Conservation (phyloP, 2,888 invertebrate genomes). For the Pollenia angustigena region DNA sequence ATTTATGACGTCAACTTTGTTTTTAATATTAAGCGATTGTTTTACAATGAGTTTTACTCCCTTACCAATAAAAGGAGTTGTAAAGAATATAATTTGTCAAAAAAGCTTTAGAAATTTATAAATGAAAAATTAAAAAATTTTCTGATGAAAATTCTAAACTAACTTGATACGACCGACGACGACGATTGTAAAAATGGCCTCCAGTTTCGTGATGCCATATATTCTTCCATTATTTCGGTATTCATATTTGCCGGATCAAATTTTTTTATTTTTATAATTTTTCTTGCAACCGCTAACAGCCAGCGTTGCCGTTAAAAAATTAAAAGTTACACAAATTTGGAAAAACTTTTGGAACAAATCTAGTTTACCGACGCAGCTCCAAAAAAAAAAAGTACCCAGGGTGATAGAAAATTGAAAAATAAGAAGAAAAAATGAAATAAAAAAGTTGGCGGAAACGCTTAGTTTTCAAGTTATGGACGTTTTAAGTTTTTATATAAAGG, state of each 20-base stretch:
- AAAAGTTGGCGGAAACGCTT: no score
- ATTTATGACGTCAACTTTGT: constrained; percentile 41
- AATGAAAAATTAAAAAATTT: constrained; percentile 49
- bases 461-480: no score
- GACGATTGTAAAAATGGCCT: constrained; percentile 53
- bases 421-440: no score
- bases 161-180: constrained; percentile 39
- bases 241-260: constrained; percentile 14
- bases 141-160: constrained; percentile 34
- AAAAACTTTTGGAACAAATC: no score
- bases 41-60: not conserved
- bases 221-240: not conserved
- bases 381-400: no score
- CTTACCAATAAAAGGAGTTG: not conserved
- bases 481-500: no score
- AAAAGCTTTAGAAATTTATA: constrained; percentile 30
- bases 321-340: no score
- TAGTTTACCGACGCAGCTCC: no score
- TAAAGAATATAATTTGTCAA: not conserved
- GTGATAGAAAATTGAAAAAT: no score
- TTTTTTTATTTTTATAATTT: not conserved
- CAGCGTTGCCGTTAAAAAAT: no score
- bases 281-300: not conserved
- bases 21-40: not conserved
- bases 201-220: constrained; percentile 26